Evolutionary conservation across 2,113 vertebrate species (phyloP).

Genomic region (Electrona antarctica): DNA sequence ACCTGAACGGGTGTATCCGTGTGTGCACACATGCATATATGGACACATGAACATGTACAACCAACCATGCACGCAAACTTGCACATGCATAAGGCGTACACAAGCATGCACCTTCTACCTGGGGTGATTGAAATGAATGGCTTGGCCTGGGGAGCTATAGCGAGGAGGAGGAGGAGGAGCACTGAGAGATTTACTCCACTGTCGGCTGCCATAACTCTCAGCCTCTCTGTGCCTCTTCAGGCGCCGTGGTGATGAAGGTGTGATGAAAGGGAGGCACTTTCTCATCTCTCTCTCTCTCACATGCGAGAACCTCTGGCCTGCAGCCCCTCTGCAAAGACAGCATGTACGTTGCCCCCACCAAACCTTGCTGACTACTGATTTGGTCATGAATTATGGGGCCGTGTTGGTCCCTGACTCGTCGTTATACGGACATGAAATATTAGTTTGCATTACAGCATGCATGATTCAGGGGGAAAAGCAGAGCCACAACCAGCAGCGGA

Average conservation of each 20-base stretch:
- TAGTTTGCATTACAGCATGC: slow-evolving; percentile 25
- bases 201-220: slow-evolving; percentile 50
- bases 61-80: too few relatives aligned
- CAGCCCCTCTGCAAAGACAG: slow-evolving; percentile 42
- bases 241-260: slow-evolving; percentile 57
- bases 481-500: slow-evolving; percentile 1
- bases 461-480: slow-evolving; percentile 21
- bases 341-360: slow-evolving; percentile 26
- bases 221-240: slow-evolving; percentile 36
- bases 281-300: slow-evolving; percentile 60
- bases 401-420: slow-evolving; percentile 16
- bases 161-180: slow-evolving; percentile 11
- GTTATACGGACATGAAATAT: slow-evolving; percentile 11
- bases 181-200: slow-evolving; percentile 60
- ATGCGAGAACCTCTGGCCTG: slow-evolving; percentile 49
- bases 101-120: slow-evolving; percentile 24
- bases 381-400: slow-evolving; percentile 36
- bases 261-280: slow-evolving; percentile 63
- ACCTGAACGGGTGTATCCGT: too few relatives aligned
- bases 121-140: slow-evolving; percentile 60
- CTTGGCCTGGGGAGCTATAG: slow-evolving; percentile 27
- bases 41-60: too few relatives aligned
- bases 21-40: too few relatives aligned
- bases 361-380: slow-evolving; percentile 48
- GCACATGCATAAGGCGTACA: background rate